Evolutionary conservation across 2,113 vertebrate species (phyloP).

Genomic region (Osmerus mordax): DNA sequence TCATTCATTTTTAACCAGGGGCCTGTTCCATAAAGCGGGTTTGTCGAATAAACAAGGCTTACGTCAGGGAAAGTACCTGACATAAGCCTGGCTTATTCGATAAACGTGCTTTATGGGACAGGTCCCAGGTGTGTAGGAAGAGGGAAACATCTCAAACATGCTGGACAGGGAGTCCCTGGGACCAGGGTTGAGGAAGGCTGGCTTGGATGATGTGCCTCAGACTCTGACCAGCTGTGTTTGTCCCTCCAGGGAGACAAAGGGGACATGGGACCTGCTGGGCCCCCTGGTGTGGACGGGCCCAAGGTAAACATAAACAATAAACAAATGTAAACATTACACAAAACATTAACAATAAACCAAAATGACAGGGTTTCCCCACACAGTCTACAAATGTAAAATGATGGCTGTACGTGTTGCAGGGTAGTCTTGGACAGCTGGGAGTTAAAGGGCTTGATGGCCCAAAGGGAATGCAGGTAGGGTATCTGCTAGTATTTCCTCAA

Average conservation of each 20-base stretch:
- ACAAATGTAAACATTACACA: too few relatives aligned
- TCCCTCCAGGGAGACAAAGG: slow-evolving; percentile 79
- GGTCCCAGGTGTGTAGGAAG: too few relatives aligned
- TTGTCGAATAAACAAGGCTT: background rate
- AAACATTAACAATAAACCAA: background rate
- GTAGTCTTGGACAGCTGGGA: slow-evolving; percentile 70
- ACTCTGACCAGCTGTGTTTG: background rate
- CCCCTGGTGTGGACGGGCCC: slow-evolving; percentile 70
- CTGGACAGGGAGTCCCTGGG: too few relatives aligned
- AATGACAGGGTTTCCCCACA: background rate
- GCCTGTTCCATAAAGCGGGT: background rate
- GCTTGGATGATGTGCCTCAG: background rate
- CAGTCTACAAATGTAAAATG: background rate
- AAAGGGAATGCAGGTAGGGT: slow-evolving; percentile 86
- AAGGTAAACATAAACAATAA: slow-evolving; percentile 66
- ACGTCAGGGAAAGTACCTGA: too few relatives aligned
- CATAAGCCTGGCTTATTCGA: too few relatives aligned
- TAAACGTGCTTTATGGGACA: too few relatives aligned
- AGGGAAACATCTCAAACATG: too few relatives aligned
- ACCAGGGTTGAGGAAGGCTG: too few relatives aligned
- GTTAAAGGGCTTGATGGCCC: slow-evolving; percentile 62
- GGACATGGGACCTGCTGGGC: slow-evolving; percentile 70
- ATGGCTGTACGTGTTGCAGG: slow-evolving; percentile 60
- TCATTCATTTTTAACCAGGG: background rate
- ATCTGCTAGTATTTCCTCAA: background rate